Evolutionary conservation across 2,113 vertebrate species (phyloP).

Genomic region (Chaetorhynchus papuensis): DNA sequence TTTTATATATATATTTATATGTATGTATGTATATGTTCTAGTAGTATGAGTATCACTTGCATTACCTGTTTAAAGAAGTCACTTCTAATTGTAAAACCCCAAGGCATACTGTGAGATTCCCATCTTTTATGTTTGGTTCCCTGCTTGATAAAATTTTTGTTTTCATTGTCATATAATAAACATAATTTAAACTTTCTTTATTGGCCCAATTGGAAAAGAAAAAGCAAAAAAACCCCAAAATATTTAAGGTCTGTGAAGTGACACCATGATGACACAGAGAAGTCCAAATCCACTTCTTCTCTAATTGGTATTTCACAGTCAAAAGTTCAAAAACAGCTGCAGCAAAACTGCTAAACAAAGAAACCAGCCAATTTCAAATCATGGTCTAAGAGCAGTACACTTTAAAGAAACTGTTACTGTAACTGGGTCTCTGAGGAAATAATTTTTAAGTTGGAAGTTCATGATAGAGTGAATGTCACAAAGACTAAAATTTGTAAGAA

Average conservation of each 20-base stretch:
- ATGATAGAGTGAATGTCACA: background rate
- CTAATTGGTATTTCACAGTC: background rate
- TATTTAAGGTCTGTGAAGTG: background rate
- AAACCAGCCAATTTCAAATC: background rate
- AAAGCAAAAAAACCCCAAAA: too few species aligned
- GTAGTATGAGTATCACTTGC: background rate
- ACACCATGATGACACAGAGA: background rate
- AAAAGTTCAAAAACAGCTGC: background rate
- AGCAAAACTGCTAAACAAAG: background rate
- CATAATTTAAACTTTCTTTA: background rate
- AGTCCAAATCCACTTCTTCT: background rate
- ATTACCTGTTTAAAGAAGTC: background rate
- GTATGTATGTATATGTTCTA: background rate
- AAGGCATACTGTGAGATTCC: background rate
- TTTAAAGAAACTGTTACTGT: background rate
- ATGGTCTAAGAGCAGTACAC: background rate
- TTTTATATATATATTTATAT: background rate
- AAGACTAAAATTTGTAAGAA: background rate
- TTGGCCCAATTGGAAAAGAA: accelerated
- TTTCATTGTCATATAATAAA: background rate
- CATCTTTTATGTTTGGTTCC: background rate
- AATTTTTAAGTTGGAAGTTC: background rate
- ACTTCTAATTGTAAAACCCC: background rate
- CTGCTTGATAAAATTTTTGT: background rate
- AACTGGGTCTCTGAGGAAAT: background rate